phyloP scores from a whole-genome alignment of 2,113 vertebrate species.

The Zonotrichia leucophrys region DNA sequence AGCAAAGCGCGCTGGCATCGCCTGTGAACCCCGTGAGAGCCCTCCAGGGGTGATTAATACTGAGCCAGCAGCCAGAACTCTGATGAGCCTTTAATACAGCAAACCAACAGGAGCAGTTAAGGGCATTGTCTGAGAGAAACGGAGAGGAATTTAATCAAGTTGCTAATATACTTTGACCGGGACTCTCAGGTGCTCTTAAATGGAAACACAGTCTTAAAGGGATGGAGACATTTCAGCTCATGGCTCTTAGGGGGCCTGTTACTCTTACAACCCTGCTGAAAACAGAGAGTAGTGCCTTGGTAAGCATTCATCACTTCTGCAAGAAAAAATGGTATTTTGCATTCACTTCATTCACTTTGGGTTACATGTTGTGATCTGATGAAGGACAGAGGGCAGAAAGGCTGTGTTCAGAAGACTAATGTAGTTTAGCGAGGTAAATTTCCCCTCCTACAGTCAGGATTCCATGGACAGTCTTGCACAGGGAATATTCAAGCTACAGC shows the following conservation, averaged over 20 bases:
- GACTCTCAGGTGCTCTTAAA: conserved; percentile 27
- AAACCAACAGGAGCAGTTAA: conserved; percentile 35
- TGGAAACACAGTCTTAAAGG: neutral
- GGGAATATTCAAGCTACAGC: neutral
- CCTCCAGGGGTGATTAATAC: conserved; percentile 15
- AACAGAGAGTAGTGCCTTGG: neutral
- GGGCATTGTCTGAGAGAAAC: neutral
- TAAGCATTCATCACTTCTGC: neutral
- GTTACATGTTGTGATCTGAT: neutral
- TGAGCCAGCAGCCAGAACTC: conserved; percentile 14
- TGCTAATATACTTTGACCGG: conserved; percentile 19
- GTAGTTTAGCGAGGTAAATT: neutral
- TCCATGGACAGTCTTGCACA: neutral
- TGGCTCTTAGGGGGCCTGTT: conserved; percentile 8
- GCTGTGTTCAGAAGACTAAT: neutral
- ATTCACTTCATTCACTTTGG: neutral
- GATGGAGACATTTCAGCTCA: conserved; percentile 2
- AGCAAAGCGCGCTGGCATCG: fast-evolving
- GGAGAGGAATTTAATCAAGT: conserved; percentile 34
- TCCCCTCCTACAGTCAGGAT: neutral
- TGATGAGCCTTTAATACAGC: conserved; percentile 41
- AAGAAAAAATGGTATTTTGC: neutral
- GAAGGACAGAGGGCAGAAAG: neutral
- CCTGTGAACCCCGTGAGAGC: fast-evolving
- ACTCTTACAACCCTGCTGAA: neutral